Conservation (phyloP, 2,113 vertebrate species). For the Rhynchopsitta pachyrhyncha region DNA sequence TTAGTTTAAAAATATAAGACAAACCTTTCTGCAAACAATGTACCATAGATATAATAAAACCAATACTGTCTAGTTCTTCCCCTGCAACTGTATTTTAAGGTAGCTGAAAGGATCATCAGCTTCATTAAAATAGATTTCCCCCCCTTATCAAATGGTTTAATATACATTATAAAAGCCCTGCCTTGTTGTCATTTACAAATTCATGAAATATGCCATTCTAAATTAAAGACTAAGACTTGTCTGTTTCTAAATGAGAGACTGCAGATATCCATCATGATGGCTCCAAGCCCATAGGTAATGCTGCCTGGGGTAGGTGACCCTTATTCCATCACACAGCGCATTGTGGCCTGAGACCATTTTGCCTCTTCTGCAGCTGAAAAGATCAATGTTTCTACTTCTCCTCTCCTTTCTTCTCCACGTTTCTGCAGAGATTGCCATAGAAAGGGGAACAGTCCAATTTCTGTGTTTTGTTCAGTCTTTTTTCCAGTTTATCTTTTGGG, state of each 20-base stretch:
- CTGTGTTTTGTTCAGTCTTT: background rate
- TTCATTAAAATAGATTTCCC: background rate
- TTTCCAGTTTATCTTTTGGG: background rate
- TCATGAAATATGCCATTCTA: background rate
- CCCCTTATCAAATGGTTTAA: conserved; percentile 19
- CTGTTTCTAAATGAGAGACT: conserved; percentile 45
- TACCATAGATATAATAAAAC: background rate
- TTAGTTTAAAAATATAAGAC: conserved; percentile 15
- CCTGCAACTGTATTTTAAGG: background rate
- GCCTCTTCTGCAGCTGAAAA: background rate
- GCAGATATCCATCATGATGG: conserved; percentile 23
- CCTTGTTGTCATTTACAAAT: conserved; percentile 46
- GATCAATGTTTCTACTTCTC: background rate
- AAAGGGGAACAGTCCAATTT: background rate
- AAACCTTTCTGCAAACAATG: conserved; percentile 2
- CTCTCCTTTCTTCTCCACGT: background rate
- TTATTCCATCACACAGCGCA: background rate
- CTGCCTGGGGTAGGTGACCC: background rate
- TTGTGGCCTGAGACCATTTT: background rate
- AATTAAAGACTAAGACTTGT: conserved; percentile 30
- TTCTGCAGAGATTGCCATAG: background rate
- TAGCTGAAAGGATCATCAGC: background rate
- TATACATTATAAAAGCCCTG: conserved; percentile 40
- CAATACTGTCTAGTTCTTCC: conserved; percentile 3
- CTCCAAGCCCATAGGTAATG: conserved; percentile 23